Evolutionary conservation across 2,113 vertebrate genomes (phyloP).

Genomic region (Parus major): DNA sequence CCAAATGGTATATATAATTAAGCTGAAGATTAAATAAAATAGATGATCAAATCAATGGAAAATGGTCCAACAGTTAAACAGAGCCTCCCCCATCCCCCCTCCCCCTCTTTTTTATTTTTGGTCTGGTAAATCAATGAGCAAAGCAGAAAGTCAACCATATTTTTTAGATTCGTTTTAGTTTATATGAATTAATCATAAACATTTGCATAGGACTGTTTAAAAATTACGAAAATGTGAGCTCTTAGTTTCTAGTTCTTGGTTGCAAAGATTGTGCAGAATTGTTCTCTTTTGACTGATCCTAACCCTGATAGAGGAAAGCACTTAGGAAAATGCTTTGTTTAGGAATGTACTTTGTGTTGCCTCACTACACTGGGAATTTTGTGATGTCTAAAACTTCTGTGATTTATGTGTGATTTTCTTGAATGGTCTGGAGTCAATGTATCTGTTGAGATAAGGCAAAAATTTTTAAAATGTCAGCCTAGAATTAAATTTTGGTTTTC

Average conservation of each 20-base stretch:
- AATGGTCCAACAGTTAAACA: not conserved
- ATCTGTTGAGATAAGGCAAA: not conserved
- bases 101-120: not conserved
- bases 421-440: not conserved
- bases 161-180: not conserved
- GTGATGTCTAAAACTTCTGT: not conserved
- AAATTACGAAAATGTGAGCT: not conserved
- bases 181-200: not conserved
- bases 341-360: not conserved
- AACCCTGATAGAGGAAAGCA: not conserved
- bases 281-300: not conserved
- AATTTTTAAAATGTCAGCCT: not conserved
- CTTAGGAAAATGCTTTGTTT: not conserved
- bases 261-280: not conserved
- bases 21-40: conserved; percentile 17
- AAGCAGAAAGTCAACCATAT: not conserved
- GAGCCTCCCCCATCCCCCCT: not conserved
- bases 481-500: not conserved
- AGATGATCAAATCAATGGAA: not conserved
- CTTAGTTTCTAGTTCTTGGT: not conserved
- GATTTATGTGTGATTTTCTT: not conserved
- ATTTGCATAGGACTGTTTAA: not conserved
- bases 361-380: not conserved
- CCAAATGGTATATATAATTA: conserved; percentile 20
- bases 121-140: not conserved